Base-by-base conservation (phyloP, 2,113 vertebrate genomes). In the Elachura formosa region DNA sequence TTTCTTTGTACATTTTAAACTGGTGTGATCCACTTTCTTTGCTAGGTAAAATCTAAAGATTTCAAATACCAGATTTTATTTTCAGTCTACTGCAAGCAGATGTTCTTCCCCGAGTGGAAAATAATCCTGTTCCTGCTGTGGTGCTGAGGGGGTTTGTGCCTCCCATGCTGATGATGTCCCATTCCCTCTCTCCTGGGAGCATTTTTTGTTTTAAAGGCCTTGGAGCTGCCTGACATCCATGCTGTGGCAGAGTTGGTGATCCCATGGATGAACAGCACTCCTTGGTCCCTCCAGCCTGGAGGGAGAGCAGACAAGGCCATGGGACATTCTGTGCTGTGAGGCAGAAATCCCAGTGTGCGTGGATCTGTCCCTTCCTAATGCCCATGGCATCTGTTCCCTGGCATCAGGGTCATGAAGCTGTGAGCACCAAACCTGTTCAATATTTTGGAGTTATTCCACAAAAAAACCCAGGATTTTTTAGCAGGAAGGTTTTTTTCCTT, bases 251-350 rank as follows among this genome's bases (percentile, higher is more conserved):
- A 87, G 25, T 2, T 46, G 36, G 41, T 5, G 28, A 18, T 36
- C 7, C 49, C 61, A 15, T 14, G 49, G 26, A 5, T 49, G 38
- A 29, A 14, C 4, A 2, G 25, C 3, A 2, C 28, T 56, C 31
- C 56, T 54, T 51, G 14, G 9, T 9, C 3, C n/a, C 10, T 9
- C 14, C 56, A 71, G 52, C 14, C 26, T 28, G n/a, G 33, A 29
- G 19, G 36, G 73, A 54, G 25, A 64, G 28, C 40, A 31, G 51
- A 12, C 2, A 5, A 46, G 25, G 7, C 29, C 8, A 1, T 14
- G 12, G 55, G 75, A 29, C 2, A 3, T 59, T 61, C 15, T 12
- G 2, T 7, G 2, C 29, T 15, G 0, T 0, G 2, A 45, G 29
- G 78, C 46, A 71, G 38, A 62, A 84, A 74, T 41, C 43, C 51